These are phyloP conservation scores for Autographa gamma DNA, from an alignment of 2,888 invertebrate species.

Conservation along the genomic window DNA sequence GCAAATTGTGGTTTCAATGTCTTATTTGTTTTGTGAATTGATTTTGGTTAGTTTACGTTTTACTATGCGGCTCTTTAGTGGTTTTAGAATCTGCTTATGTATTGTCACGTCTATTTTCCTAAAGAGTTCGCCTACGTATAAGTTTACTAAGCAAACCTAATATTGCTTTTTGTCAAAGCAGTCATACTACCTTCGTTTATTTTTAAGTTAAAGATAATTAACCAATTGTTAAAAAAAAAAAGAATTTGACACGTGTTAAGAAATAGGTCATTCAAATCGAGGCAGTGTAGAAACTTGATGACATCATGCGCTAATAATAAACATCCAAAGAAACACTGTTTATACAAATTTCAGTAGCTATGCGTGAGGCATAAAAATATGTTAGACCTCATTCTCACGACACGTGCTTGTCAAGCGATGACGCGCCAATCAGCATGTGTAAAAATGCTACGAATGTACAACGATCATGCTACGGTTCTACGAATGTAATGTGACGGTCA, in stretches of 20 bases:
- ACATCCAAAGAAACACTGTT: not conserved
- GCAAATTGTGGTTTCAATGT: conserved; percentile 68
- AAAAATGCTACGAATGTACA: conserved; percentile 36
- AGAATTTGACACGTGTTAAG: not conserved
- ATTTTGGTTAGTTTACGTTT: conserved; percentile 41
- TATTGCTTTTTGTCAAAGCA: too few species aligned
- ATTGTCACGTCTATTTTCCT: too few species aligned
- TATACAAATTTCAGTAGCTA: conserved; percentile 11
- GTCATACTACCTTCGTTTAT: too few species aligned
- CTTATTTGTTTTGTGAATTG: conserved; percentile 62
- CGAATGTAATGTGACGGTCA: conserved; percentile 29
- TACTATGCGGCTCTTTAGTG: conserved; percentile 11
- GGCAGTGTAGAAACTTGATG: not conserved
- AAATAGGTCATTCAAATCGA: not conserved
- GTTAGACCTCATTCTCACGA: conserved; percentile 40
- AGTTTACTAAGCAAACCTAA: too few species aligned
- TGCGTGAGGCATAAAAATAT: conserved; percentile 32
- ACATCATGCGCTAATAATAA: not conserved
- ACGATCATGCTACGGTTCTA: conserved; percentile 38
- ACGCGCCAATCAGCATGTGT: conserved; percentile 38
- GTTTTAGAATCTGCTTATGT: conserved; percentile 11
- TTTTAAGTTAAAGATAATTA: too few species aligned
- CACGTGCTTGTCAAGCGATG: conserved; percentile 28
- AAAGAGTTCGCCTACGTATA: too few species aligned
- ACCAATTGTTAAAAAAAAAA: too few species aligned